Base-by-base conservation (phyloP, 2,888 invertebrate species). In the Watsonalla cultraria region DNA sequence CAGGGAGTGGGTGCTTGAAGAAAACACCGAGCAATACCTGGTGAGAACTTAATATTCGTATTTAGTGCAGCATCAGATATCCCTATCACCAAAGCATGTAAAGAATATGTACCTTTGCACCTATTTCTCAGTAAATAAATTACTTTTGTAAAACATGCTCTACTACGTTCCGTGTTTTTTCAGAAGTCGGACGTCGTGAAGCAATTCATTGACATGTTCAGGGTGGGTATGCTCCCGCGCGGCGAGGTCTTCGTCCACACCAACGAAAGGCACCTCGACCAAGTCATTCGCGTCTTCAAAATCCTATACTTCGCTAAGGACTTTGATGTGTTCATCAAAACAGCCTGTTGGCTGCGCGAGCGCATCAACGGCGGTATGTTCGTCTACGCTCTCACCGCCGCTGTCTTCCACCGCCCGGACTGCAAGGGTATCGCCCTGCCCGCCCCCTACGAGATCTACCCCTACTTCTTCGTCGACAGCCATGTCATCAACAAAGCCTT, bases 371-470 rank as follows among this genome's bases (percentile, higher is more conserved):
- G 94, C 58, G 95, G 93, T 69, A 93, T 95, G 90, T 96, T 95
- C 80, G 91, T 94, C 57, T 94, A 95, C 70, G 93, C 95, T 9
- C 82, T 94, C 62, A 93, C 93, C 51, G 90, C 93, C 57, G 94
- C 95, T 57, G 89, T 95, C 51, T 91, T 94, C 76, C 94, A 95
- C 77, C 92, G 94, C 51, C 75, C 80, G 6, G 95, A 95, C 73
- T 93, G 93, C 78, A 86, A 91, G 56, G 94, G 94, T 50, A 85
- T 96, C 62, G 88, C 92, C 48, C 78, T 96, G 24, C 96, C 96
- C 33, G 92, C 95, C 34, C 92, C 93, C 46, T 96, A 96, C 75
- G 96, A 96, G 83, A 92, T 96, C 78, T 93, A 93, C 83, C 96
- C 96, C 4, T 93, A 95, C 79, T 92, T 93, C 84, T 96, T 95